Evolutionary conservation across 2,797 vertebrate species (phyloP), one percentile per base, ranked within the genome.

Genomic region (Chlorospingus semifuscus): DNA sequence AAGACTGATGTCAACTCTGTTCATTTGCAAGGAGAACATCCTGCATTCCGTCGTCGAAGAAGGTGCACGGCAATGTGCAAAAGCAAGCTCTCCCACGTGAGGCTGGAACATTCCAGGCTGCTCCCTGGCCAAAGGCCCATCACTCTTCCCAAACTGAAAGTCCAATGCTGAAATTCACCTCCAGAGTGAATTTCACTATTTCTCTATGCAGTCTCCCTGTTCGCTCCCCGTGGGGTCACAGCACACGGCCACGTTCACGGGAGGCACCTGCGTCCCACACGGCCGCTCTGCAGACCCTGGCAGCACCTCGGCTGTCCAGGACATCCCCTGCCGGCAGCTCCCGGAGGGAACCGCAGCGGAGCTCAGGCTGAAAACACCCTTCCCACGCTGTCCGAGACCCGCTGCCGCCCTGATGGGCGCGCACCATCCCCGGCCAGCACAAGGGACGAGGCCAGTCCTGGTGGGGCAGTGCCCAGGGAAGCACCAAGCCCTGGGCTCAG

Each of bases 281-380:
- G 20, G 52, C 53, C 13, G 44, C 0, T 13, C 39, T 8, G 61
- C 36, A 16, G 44, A 12, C 15, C 22, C 53, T 6, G 23, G 37
- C 74, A 57, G 84, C 66, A 32, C 22, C 63, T 72, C 55, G 16
- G 46, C 63, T 21, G 11, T 4, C 12, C 12, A 2, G 57, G 64
- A 17, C 22, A 39, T 24, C 36, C 47, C n/a, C 78, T 6, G 60
- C 27, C 11, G 2, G 41, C 5, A 3, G 47, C 50, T 26, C 19
- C 13, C 26, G 18, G 30, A 2, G 34, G 39, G 49, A 56, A 41
- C 19, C 0, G 6, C 15, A 2, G 11, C n/a, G 1, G 6, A 37
- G 21, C 3, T 53, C 34, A 5, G 4, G 4, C 27, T 14, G 59
- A 42, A 30, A 22, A 9, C 68, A 15, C 17, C 27, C 14, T 56